Conservation (phyloP, 2,797 vertebrate species). For the Vipera latastei region DNA sequence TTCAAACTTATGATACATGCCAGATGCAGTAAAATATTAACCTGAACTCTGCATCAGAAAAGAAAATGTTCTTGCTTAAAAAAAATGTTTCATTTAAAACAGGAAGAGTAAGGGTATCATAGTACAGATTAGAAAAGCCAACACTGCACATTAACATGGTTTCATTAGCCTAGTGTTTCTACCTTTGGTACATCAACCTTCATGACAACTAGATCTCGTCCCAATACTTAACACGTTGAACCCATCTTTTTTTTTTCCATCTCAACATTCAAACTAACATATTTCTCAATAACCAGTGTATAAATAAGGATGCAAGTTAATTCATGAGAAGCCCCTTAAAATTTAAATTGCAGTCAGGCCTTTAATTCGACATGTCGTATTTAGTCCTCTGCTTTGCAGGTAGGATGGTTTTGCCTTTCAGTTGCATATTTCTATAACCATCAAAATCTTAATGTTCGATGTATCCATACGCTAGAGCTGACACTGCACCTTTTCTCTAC, state of each 20-base stretch:
- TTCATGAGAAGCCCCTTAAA: conserved; percentile 54
- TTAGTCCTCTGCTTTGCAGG: conserved; percentile 14
- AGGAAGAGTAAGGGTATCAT: conserved; percentile 73
- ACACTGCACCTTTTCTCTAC: conserved; percentile 63
- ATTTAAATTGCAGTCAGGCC: conserved; percentile 48
- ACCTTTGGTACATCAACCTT: conserved; percentile 78
- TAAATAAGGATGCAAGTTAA: conserved; percentile 47
- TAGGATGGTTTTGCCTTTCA: not conserved
- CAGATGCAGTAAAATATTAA: conserved; percentile 83
- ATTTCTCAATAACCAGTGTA: conserved; percentile 36
- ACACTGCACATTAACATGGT: conserved; percentile 72
- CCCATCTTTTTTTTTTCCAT: conserved; percentile 52
- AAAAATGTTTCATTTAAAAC: conserved; percentile 70
- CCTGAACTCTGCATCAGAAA: conserved; percentile 80
- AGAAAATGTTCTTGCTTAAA: conserved; percentile 72
- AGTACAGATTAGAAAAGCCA: conserved; percentile 79
- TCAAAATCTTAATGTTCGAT: conserved; percentile 50
- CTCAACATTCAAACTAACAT: conserved; percentile 61
- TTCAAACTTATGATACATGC: conserved; percentile 80
- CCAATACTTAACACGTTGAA: conserved; percentile 49
- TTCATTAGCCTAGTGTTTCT: conserved; percentile 73
- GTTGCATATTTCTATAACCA: conserved; percentile 4
- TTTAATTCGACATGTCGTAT: conserved; percentile 1
- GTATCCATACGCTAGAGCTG: conserved; percentile 54
- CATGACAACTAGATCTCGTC: conserved; percentile 65